Percentiles rank a stretch among this genome's conserved stretches.
These are phyloP conservation scores for Drosophila subpulchrella DNA, from an alignment of 1,140 invertebrate genomes.

Conservation along the genomic window DNA sequence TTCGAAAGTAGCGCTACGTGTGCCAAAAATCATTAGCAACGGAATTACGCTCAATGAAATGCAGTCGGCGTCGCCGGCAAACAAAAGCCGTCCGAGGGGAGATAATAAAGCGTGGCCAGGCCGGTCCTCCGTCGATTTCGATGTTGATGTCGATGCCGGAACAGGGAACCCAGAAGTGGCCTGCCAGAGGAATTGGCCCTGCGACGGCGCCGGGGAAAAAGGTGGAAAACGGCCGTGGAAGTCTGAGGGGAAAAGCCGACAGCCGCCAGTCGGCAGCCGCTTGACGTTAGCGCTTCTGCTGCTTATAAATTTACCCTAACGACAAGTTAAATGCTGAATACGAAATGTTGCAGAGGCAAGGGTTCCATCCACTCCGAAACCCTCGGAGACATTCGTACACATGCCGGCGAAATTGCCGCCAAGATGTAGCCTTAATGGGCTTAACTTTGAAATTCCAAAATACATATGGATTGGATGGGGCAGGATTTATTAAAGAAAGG, in stretches of 20 bases:
- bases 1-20: conserved; percentile 81
- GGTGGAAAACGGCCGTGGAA: conserved; percentile 1
- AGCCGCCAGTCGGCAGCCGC: conserved; percentile 45
- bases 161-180: conserved; percentile 15
- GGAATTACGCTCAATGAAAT: conserved; percentile 84
- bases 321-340: conserved; percentile 74
- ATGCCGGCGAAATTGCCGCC: conserved; percentile 13
- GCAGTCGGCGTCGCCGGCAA: conserved; percentile 61
- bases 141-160: conserved; percentile 22
- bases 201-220: background rate
- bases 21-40: conserved; percentile 84
- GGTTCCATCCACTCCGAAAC: conserved; percentile 28
- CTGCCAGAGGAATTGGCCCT: background rate
- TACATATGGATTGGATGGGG: background rate
- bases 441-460: conserved; percentile 13
- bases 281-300: conserved; percentile 37
- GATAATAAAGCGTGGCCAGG: conserved; percentile 77
- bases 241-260: conserved; percentile 51
- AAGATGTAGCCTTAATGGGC: conserved; percentile 12
- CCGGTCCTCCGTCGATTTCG: conserved; percentile 3
- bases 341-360: conserved; percentile 32
- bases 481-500: background rate
- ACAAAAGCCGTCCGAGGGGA: conserved; percentile 55
- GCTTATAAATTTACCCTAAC: conserved; percentile 80
- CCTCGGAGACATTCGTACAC: conserved; percentile 20